Percentiles rank a stretch among this genome's conserved stretches.
phyloP scores from a whole-genome alignment of 2,113 vertebrate genomes.

The Pipa parva region DNA sequence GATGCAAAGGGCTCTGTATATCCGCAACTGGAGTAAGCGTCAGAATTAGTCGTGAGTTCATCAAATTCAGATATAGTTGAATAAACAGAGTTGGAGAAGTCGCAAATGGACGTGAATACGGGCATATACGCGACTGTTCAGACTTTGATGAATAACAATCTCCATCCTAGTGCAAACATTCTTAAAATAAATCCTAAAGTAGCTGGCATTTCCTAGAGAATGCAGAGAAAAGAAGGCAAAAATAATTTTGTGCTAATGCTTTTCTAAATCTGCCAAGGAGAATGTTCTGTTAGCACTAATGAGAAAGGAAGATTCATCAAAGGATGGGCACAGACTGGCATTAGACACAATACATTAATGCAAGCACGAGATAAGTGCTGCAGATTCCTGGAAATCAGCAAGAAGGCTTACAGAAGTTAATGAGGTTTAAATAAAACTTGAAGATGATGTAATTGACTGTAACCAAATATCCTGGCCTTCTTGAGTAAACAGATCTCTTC shows the following conservation, averaged over 20 bases:
- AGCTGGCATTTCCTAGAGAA: too few species aligned
- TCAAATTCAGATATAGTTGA: too few species aligned
- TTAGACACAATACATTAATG: slow-evolving; percentile 34
- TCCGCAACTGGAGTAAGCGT: too few species aligned
- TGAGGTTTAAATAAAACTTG: slow-evolving; percentile 41
- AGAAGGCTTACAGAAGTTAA: slow-evolving; percentile 36
- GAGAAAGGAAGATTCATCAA: slow-evolving; percentile 37
- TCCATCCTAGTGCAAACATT: too few species aligned
- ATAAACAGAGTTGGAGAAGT: too few species aligned
- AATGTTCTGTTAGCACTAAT: slow-evolving; percentile 26
- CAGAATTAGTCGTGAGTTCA: too few species aligned
- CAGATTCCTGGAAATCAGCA: slow-evolving; percentile 38
- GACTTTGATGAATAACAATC: too few species aligned
- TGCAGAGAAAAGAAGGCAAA: not conserved
- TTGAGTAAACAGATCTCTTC: slow-evolving; percentile 27
- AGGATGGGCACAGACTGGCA: slow-evolving; percentile 35
- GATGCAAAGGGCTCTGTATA: too few species aligned
- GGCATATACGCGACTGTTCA: too few species aligned
- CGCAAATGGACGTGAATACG: too few species aligned
- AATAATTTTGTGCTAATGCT: slow-evolving; percentile 28
- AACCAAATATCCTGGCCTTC: slow-evolving; percentile 38
- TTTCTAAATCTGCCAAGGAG: slow-evolving; percentile 23
- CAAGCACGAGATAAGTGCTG: slow-evolving; percentile 30
- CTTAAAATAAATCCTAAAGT: too few species aligned
- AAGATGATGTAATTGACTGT: slow-evolving; percentile 33